phyloP scores from a whole-genome alignment of 2,797 vertebrate species.

The Graptemys geographica region DNA sequence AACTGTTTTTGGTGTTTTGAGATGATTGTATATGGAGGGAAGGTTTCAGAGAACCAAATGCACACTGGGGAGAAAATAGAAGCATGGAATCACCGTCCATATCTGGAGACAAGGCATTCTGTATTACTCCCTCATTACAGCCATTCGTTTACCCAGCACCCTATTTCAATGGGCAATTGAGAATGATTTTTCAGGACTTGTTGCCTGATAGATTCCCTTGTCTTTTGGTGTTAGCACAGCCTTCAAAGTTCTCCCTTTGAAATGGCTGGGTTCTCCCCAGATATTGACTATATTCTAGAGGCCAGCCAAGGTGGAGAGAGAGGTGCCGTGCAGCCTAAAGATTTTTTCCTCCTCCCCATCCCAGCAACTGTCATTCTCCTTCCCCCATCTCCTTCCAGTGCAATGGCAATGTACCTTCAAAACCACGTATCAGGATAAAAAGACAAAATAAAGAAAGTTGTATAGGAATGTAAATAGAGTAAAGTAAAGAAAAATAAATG shows the following conservation, averaged over 20 bases:
- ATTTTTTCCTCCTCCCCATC: not conserved
- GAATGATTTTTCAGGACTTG: not conserved
- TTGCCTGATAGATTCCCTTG: not conserved
- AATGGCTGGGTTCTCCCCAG: not conserved
- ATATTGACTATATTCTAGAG: not conserved
- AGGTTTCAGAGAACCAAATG: not conserved
- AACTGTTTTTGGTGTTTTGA: not conserved
- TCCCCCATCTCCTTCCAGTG: not conserved
- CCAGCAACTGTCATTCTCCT: not conserved
- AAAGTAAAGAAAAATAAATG: not conserved
- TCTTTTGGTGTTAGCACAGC: not conserved
- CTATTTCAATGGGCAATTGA: not conserved
- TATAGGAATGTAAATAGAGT: not conserved
- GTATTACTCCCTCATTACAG: not conserved
- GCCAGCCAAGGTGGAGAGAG: not conserved
- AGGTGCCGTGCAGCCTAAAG: not conserved
- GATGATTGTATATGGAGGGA: not conserved
- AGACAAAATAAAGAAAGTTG: not conserved
- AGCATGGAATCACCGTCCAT: fast-evolving
- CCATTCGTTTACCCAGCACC: not conserved
- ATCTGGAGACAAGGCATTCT: not conserved
- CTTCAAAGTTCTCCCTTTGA: not conserved
- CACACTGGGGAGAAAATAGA: not conserved
- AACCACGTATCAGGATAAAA: not conserved
- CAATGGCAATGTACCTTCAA: not conserved